Conservation (phyloP, 2,113 vertebrate species). For the Eublepharis macularius region DNA sequence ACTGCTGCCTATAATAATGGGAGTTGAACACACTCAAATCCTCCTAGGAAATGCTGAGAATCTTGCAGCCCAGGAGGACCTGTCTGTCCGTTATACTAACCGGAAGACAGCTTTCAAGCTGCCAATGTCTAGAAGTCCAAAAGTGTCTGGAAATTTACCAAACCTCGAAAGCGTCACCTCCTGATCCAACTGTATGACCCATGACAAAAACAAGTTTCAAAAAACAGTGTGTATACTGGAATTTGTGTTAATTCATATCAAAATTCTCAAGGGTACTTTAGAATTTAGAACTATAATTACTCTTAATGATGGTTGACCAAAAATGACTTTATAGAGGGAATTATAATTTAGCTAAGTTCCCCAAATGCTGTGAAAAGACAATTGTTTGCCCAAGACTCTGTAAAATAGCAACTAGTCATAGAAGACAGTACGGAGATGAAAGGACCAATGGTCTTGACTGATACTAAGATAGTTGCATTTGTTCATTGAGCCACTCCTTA, state of each 20-base stretch:
- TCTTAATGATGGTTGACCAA: too few species aligned
- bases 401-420: too few species aligned
- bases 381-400: too few species aligned
- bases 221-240: background rate
- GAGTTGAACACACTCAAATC: constrained; percentile 22
- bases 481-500: too few species aligned
- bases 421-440: too few species aligned
- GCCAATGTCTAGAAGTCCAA: background rate
- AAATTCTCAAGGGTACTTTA: background rate
- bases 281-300: too few species aligned
- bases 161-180: background rate
- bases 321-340: too few species aligned
- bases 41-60: constrained; percentile 3
- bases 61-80: background rate
- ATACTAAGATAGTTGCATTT: too few species aligned
- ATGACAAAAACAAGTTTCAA: background rate
- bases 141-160: background rate
- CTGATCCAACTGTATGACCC: background rate
- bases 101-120: background rate
- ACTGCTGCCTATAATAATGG: constrained; percentile 15
- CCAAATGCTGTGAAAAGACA: too few species aligned
- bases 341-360: too few species aligned
- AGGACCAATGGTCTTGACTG: too few species aligned
- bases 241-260: background rate
- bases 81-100: background rate